Evolutionary conservation across 2,888 invertebrate species (phyloP).

Genomic region (Amaurobius ferox): DNA sequence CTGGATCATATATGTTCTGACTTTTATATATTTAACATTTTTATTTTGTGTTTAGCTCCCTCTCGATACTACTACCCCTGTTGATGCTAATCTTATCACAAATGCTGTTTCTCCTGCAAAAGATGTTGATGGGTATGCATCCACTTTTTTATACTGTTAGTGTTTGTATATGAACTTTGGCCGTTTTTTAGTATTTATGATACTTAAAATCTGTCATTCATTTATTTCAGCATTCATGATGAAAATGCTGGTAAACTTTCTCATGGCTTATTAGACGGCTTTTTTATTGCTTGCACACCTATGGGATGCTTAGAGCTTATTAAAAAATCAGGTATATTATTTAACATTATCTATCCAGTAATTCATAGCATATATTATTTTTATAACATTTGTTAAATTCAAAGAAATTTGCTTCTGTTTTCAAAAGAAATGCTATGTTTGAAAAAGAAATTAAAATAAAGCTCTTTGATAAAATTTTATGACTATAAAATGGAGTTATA

Average conservation of each 20-base stretch:
- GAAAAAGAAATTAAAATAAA: no score
- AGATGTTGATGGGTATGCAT: conserved; percentile 94
- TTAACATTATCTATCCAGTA: no score
- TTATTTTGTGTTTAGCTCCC: conserved; percentile 84
- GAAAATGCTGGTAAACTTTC: conserved; percentile 95
- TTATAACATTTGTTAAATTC: no score
- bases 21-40: not conserved
- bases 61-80: conserved; percentile 87
- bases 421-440: no score
- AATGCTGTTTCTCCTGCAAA: conserved; percentile 88
- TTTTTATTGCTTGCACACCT: conserved; percentile 97
- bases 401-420: no score
- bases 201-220: not conserved
- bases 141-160: not conserved
- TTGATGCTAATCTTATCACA: conserved; percentile 82
- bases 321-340: conserved; percentile 81
- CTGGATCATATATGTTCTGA: not conserved
- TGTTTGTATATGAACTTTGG: no score
- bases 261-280: conserved; percentile 87
- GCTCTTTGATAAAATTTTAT: no score
- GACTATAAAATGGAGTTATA: no score
- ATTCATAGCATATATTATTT: no score
- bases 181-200: not conserved
- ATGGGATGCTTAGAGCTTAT: conserved; percentile 95
- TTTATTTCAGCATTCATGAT: conserved; percentile 85